Evolutionary conservation across 2,113 vertebrate species (phyloP).

Genomic region (Chaetodon auriga): DNA sequence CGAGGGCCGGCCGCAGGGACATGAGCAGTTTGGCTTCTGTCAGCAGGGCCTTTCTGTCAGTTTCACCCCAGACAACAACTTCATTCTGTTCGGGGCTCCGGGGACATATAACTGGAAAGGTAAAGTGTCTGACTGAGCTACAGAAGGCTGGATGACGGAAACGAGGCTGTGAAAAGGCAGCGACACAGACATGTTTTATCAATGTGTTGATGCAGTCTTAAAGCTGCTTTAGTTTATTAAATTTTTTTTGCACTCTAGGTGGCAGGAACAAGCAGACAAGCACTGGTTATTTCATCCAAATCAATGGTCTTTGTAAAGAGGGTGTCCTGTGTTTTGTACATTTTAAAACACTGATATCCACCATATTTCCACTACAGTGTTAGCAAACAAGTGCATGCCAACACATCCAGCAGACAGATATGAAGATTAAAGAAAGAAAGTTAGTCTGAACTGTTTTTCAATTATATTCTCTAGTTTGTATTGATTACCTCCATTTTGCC

Average conservation of each 20-base stretch:
- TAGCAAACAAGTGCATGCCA: neutral
- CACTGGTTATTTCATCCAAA: neutral
- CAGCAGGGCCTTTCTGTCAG: conserved; percentile 94
- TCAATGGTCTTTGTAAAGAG: too few species aligned
- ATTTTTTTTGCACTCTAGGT: neutral
- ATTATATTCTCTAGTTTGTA: neutral
- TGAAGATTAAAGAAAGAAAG: neutral
- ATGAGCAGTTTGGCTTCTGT: conserved; percentile 96
- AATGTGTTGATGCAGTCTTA: neutral
- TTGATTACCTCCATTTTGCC: neutral
- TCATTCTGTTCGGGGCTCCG: conserved; percentile 93
- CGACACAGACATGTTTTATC: neutral
- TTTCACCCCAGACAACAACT: conserved; percentile 93
- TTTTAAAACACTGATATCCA: neutral
- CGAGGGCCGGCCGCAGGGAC: conserved; percentile 91
- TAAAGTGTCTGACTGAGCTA: conserved; percentile 62
- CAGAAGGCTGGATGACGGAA: neutral
- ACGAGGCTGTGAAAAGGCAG: neutral
- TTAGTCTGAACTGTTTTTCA: neutral
- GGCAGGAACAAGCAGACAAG: neutral
- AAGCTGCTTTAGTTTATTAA: neutral
- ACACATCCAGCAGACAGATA: neutral
- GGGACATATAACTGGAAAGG: conserved; percentile 99
- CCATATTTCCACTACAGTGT: too few species aligned
- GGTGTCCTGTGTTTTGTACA: neutral